Base-by-base conservation (phyloP, 2,888 invertebrate species). In the Leucoptera coffeella region DNA sequence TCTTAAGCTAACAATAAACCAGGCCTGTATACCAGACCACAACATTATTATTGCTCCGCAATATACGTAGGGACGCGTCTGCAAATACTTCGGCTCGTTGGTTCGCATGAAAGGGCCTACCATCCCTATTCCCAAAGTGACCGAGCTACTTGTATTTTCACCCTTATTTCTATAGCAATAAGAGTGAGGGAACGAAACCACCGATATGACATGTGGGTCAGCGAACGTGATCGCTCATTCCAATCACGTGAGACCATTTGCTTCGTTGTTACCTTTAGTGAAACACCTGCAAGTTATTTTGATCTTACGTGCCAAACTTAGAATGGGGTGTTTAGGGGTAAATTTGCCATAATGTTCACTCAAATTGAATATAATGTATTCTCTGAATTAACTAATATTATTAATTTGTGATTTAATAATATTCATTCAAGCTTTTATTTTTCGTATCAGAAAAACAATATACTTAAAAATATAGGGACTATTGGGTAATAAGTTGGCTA, bases 241-340 rank as follows among this genome's bases (percentile, higher is more conserved):
- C 34, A 37, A 38, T 53, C 65, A 62, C 65, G 65, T 56, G 27
- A 48, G 35, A 38, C 53, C 56, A 64, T 67, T 67, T 62, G 64
- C 62, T 57, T 57, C 60, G 52, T 31, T 23, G 23, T 28, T 29
- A 29, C 29, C 29, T 32, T 26, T 25, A 19, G 25, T n/a, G 20
- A 22, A 30, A 28, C 28, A 28, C 30, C 25, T 28, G 28, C 12
- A 22, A 22, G 23, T 15, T 27, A 21, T 12, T 9, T 14, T 11
- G 5, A 22, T 10, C 27, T 14, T 11, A 4, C 21, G 24, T n/a
- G n/a, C n/a, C n/a, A n/a, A n/a, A n/a, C n/a, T n/a, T n/a, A n/a
- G n/a, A n/a, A n/a, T n/a, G n/a, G n/a, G n/a, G n/a, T n/a, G n/a
- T n/a, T n/a, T n/a, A n/a, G n/a, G n/a, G n/a, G n/a, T n/a, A n/a